Conservation (phyloP, 37 sponge, comb jelly and placozoan genomes). For the Beroe forskalii region DNA sequence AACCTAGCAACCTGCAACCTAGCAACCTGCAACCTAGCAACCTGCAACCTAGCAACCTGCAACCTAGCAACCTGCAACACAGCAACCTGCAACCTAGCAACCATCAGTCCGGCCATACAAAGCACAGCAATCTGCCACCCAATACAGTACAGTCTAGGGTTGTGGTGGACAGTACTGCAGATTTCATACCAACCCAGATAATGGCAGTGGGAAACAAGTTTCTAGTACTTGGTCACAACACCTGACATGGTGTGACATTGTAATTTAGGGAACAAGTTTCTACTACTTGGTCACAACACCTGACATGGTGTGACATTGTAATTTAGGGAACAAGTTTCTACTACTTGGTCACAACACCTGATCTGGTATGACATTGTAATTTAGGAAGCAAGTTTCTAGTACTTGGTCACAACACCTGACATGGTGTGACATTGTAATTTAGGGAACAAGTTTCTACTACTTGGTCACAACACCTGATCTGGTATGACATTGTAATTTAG, state of each 20-base stretch:
- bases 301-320: too few relatives aligned
- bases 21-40: too few relatives aligned
- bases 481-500: too few relatives aligned
- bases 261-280: slow-evolving; percentile 10
- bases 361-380: too few relatives aligned
- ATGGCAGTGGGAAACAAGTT: slow-evolving; percentile 16
- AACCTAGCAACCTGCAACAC: too few relatives aligned
- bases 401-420: neutral
- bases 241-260: too few relatives aligned
- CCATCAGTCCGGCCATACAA: too few relatives aligned
- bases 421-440: too few relatives aligned
- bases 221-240: neutral
- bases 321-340: slow-evolving; percentile 5
- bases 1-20: too few relatives aligned
- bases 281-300: neutral
- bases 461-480: neutral
- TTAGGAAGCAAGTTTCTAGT: slow-evolving; percentile 7
- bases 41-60: too few relatives aligned
- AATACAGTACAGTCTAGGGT: neutral
- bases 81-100: too few relatives aligned
- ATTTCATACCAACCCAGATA: neutral
- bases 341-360: neutral
- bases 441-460: neutral
- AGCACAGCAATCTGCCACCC: too few relatives aligned
- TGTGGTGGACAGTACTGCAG: neutral